Evolutionary conservation across 1,140 invertebrate species (phyloP).

Genomic region (Meteorus sp.): DNA sequence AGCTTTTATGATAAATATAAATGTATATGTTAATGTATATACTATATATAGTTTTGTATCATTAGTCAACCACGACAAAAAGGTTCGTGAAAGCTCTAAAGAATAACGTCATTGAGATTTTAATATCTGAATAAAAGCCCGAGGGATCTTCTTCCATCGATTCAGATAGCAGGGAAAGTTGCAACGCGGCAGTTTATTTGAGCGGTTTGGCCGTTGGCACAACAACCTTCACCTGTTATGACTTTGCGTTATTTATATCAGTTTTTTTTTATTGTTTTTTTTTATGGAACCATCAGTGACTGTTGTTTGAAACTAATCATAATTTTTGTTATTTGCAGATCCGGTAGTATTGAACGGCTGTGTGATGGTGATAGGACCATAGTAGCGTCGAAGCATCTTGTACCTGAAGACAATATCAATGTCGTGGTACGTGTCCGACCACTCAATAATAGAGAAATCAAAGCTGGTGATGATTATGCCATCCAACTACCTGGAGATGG

Average conservation of each 20-base stretch:
- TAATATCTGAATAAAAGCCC: not conserved
- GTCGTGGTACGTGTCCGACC: slow-evolving; percentile 78
- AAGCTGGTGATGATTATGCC: slow-evolving; percentile 63
- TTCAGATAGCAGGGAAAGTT: not conserved
- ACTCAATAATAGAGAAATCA: slow-evolving; percentile 69
- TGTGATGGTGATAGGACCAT: slow-evolving; percentile 40
- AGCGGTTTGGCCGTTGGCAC: too few relatives aligned
- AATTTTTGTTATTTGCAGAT: slow-evolving; percentile 28
- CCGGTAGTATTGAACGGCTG: slow-evolving; percentile 43
- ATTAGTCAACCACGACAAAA: too few relatives aligned
- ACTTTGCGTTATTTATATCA: not conserved
- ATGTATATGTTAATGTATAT: too few relatives aligned
- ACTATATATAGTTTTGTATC: too few relatives aligned
- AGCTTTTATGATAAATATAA: not conserved
- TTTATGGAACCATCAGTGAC: too few relatives aligned
- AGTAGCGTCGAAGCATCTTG: slow-evolving; percentile 40
- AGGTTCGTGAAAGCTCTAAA: too few relatives aligned
- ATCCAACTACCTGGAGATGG: slow-evolving; percentile 78
- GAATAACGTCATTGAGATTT: not conserved
- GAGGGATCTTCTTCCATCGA: not conserved
- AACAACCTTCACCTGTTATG: too few relatives aligned
- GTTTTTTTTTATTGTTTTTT: not conserved
- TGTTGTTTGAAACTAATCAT: too few relatives aligned
- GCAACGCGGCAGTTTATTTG: too few relatives aligned
- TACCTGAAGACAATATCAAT: slow-evolving; percentile 77